Conservation (phyloP, 1,140 invertebrate species). For the Drosophila fuyamai region DNA sequence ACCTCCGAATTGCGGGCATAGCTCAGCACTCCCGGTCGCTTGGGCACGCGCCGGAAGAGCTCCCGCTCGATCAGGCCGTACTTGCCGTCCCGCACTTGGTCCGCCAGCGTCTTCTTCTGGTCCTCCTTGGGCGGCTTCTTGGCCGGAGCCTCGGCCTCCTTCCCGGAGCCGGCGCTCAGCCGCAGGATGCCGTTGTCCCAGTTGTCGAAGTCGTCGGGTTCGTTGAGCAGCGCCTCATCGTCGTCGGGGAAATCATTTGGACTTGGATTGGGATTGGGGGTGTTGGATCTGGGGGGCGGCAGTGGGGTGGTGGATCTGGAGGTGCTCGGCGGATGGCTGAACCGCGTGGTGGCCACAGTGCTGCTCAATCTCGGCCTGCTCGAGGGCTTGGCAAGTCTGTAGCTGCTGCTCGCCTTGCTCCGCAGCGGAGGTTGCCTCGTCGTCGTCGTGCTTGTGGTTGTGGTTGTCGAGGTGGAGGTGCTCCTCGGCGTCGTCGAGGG, state of each 20-base stretch:
- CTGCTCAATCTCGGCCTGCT: neutral
- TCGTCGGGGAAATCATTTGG: constrained; percentile 3
- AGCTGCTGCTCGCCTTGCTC: constrained; percentile 65
- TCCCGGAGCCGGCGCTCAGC: constrained; percentile 88
- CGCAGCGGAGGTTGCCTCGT: constrained; percentile 5
- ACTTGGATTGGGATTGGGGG: neutral
- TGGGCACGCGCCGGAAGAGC: constrained; percentile 88
- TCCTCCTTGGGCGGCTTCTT: constrained; percentile 88
- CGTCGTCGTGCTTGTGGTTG: constrained; percentile 21
- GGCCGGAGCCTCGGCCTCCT: constrained; percentile 84
- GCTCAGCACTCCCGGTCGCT: constrained; percentile 92
- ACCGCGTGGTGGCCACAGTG: neutral
- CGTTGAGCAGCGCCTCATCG: constrained; percentile 78
- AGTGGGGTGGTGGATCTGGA: constrained; percentile 9
- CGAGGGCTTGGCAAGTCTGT: constrained; percentile 44
- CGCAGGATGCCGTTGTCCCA: constrained; percentile 89
- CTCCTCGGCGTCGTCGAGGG: constrained; percentile 16
- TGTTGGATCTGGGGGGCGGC: neutral
- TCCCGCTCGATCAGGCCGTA: constrained; percentile 95
- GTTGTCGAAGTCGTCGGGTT: constrained; percentile 84
- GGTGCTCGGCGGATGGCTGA: constrained; percentile 20
- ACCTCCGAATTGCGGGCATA: constrained; percentile 92
- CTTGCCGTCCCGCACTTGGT: constrained; percentile 94
- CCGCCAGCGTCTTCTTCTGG: constrained; percentile 91
- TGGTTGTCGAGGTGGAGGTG: neutral